A percentile compares a stretch with the other conserved stretches of the same genome.
phyloP scores from a whole-genome alignment of 1,140 invertebrate genomes.

The Helicoverpa armigera region DNA sequence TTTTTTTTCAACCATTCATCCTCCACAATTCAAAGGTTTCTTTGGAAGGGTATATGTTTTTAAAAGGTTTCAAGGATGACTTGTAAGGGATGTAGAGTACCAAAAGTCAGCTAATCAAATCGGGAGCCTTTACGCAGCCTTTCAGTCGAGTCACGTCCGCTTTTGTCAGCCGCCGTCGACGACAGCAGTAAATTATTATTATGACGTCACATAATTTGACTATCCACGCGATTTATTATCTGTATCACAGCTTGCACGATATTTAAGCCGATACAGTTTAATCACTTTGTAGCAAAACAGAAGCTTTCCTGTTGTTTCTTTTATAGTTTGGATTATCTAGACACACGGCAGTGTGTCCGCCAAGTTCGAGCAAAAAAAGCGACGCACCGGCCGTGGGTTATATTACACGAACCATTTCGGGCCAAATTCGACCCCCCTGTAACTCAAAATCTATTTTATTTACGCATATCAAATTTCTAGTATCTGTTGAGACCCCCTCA shows the following conservation, averaged over 20 bases:
- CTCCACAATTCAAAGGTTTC: slow-evolving; percentile 31
- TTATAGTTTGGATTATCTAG: neutral
- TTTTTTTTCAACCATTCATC: slow-evolving; percentile 20
- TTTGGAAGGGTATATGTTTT: slow-evolving; percentile 20
- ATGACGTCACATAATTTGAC: slow-evolving; percentile 43
- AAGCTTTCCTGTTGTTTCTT: neutral
- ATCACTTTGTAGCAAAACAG: slow-evolving; percentile 12
- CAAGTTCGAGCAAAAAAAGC: too few species aligned
- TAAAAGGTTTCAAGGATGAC: slow-evolving; percentile 45
- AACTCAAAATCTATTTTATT: too few species aligned
- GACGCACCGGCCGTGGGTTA: too few species aligned
- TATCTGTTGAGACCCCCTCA: too few species aligned
- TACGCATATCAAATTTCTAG: too few species aligned
- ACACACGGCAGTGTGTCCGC: too few species aligned
- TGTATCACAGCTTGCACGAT: neutral
- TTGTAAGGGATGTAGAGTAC: slow-evolving; percentile 45
- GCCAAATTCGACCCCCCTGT: too few species aligned
- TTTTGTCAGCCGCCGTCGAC: slow-evolving; percentile 42
- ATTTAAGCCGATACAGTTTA: slow-evolving; percentile 12
- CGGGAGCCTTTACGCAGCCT: slow-evolving; percentile 32
- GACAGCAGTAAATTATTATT: slow-evolving; percentile 46
- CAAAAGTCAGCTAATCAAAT: slow-evolving; percentile 53
- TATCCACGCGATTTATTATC: slow-evolving; percentile 36
- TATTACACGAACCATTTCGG: too few species aligned
- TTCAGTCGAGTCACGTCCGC: slow-evolving; percentile 47